Base-by-base conservation (phyloP, 2,113 vertebrate species). In the Sinocyclocheilus anshuiensis region DNA sequence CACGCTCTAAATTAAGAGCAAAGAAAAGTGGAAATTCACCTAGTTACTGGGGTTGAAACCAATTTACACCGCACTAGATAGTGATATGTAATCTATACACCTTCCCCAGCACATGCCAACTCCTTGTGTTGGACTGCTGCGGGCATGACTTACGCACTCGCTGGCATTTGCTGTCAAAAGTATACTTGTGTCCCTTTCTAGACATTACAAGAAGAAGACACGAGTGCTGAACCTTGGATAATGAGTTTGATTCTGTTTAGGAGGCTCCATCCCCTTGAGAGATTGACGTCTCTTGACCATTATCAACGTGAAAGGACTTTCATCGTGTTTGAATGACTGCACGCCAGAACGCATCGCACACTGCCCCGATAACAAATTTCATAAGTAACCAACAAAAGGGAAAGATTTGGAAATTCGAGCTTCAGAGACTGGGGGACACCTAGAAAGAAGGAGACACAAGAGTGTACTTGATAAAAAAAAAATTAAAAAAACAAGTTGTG, bases 1-100 rank as follows among this genome's bases (percentile, higher is more conserved):
- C 96, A 96, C 95, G 96, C 96, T 97, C 95, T 92, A 92, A 93
- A 95, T 94, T 94, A 92, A 91, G 77, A 92, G 90, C 91, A 93
- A 94, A 93, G 95, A 97, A 98, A 97, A 97, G 96, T 89, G 90
- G 90, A 95, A 94, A 95, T 96, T 96, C 87, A 92, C 93, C 95
- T 97, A 96, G 95, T 96, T 94, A 96, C 97, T 94, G 95, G 84
- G 18, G 48, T 53, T 86, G 12, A 53, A 79, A 78, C 94, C 95
- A 95, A 95, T 96, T 95, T 95, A 93, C 95, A 96, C 96, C 96
- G 94, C 96, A 95, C 97, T 96, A 96, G 96, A 95, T 95, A 95
- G 96, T 96, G 97, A 98, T 98, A 98, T 97, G 97, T 97, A 96
- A 95, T 59, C 16, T 15, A 84, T 78, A 90, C 89, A 91, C 88